Evolutionary conservation across 2,888 invertebrate genomes (phyloP).

Genomic region (Torymus texanus): DNA sequence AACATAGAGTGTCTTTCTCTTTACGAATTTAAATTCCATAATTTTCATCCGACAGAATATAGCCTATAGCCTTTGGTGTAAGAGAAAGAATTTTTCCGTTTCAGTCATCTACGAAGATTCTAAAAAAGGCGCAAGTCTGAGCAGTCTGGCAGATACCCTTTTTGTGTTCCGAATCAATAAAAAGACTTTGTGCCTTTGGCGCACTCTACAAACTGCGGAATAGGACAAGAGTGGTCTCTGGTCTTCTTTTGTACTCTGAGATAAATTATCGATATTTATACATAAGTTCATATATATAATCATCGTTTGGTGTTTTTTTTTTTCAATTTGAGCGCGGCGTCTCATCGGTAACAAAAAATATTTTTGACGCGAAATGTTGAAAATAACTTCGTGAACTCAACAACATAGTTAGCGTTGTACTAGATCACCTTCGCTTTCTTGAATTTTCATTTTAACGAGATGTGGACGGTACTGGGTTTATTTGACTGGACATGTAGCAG

Average conservation of each 20-base stretch:
- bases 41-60: slow-evolving; percentile 44
- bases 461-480: slow-evolving; percentile 72
- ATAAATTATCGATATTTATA: slow-evolving; percentile 50
- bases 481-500: slow-evolving; percentile 70
- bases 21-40: slow-evolving; percentile 36
- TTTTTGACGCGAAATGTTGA: slow-evolving; percentile 24
- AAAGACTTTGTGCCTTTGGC: slow-evolving; percentile 44
- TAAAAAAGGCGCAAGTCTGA: slow-evolving; percentile 52
- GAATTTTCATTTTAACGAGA: slow-evolving; percentile 61
- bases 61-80: slow-evolving; percentile 53
- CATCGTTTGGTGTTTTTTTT: slow-evolving; percentile 52
- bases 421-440: slow-evolving; percentile 23
- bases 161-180: slow-evolving; percentile 43
- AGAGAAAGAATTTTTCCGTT: slow-evolving; percentile 51
- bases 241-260: slow-evolving; percentile 53
- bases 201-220: slow-evolving; percentile 45
- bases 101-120: slow-evolving; percentile 51
- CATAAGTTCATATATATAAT: slow-evolving; percentile 48
- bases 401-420: slow-evolving; percentile 5
- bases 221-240: slow-evolving; percentile 52
- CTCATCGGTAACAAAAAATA: slow-evolving; percentile 23
- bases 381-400: slow-evolving; percentile 37
- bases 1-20: slow-evolving; percentile 43
- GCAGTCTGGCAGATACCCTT: slow-evolving; percentile 37
- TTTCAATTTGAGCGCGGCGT: slow-evolving; percentile 23